Conservation (phyloP, 2,113 vertebrate genomes). For the Syrmaticus mikado region DNA sequence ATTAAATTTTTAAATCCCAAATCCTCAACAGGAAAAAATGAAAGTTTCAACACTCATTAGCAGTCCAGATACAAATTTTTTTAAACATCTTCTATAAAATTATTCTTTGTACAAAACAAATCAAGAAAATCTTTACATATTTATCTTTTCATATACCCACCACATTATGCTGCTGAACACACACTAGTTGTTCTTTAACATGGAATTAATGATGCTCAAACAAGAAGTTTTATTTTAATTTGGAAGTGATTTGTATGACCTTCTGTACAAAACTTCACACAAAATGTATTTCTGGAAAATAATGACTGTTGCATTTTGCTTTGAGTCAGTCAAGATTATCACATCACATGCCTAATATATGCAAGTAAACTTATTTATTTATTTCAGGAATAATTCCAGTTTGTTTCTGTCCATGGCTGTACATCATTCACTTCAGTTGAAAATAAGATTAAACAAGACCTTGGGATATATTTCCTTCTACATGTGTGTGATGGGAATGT, state of each 20-base stretch:
- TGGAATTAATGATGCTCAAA: not conserved
- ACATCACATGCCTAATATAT: not conserved
- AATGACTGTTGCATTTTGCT: not conserved
- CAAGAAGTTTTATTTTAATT: not conserved
- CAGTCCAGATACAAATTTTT: not conserved
- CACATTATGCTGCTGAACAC: not conserved
- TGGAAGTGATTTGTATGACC: not conserved
- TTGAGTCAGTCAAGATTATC: not conserved
- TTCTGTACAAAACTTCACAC: not conserved
- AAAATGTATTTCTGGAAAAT: not conserved
- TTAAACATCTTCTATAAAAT: not conserved
- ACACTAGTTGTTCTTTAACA: not conserved
- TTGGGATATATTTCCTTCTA: not conserved
- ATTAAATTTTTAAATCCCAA: not conserved
- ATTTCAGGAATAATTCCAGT: not conserved
- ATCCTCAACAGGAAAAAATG: not conserved
- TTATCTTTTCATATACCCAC: not conserved
- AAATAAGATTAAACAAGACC: not conserved
- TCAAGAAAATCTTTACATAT: not conserved
- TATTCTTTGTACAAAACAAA: not conserved
- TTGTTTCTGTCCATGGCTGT: not conserved
- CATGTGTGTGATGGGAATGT: not conserved
- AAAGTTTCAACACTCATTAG: not conserved
- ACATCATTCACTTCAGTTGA: not conserved
- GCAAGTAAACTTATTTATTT: not conserved